A percentile compares a stretch with the other conserved stretches of the same genome.
These are phyloP conservation scores for Spatulosminthurus flaviceps DNA, from an alignment of 2,888 invertebrate genomes.

Conservation along the genomic window DNA sequence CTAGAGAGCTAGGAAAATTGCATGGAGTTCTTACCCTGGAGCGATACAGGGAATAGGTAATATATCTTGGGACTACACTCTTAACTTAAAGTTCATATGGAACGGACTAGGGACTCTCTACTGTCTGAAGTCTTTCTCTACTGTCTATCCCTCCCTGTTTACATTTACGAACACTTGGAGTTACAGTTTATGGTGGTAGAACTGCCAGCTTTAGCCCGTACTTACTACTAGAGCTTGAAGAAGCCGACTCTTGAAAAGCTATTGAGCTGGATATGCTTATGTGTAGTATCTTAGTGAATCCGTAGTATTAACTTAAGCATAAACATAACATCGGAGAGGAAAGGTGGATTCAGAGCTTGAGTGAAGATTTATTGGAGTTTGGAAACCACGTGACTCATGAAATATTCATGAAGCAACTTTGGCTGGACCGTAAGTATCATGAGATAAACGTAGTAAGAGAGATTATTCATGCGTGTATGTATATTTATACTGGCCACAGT, in stretches of 20 bases:
- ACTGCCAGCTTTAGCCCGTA: not conserved
- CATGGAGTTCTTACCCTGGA: not conserved
- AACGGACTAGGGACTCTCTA: not conserved
- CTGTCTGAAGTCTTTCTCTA: not conserved
- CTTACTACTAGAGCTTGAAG: not conserved
- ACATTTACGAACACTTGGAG: constrained; percentile 3
- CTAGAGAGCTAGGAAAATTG: constrained; percentile 8
- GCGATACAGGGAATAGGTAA: not conserved
- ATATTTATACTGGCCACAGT: not conserved
- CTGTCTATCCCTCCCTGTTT: constrained; percentile 3
- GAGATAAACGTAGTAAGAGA: constrained; percentile 9
- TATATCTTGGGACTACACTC: not conserved
- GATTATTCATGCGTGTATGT: constrained; percentile 4
- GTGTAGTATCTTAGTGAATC: not conserved
- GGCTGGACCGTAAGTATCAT: constrained; percentile 31
- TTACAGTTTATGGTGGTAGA: constrained; percentile 15
- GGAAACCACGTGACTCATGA: constrained; percentile 43
- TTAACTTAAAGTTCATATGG: not conserved
- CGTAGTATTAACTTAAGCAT: not conserved
- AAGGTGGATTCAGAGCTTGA: constrained; percentile 35
- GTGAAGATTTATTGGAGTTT: constrained; percentile 44
- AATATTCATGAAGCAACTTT: constrained; percentile 51
- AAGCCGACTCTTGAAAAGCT: constrained; percentile 5
- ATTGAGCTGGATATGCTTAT: not conserved
- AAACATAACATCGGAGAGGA: not conserved